Evolutionary conservation across 2,797 vertebrate species (phyloP), one percentile per base, ranked within the genome.

Genomic region (Pantherophis alleghaniensis): DNA sequence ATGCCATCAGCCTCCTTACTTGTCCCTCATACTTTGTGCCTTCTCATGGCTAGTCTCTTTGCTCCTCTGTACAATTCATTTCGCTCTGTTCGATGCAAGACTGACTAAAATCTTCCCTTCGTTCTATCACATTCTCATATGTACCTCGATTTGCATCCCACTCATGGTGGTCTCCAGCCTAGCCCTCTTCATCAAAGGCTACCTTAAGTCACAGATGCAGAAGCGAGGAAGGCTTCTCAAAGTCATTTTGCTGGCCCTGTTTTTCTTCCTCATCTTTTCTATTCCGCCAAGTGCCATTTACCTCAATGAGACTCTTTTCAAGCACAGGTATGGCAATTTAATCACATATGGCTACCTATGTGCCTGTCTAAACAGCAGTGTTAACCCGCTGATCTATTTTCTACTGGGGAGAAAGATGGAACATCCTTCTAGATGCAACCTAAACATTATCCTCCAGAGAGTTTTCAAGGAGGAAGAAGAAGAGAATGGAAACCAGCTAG

Each of bases 261-360:
- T 89, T 5, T 63, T 53, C 60, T 89, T 89, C 88, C 42, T 89
- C 24, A 4, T 28, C 26, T 89, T 89, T n/a, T 60, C 88, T n/a
- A 5, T 97, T 7, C 97, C 98, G 18, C 28, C 89, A 2, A 86
- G 7, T 12, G 24, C n/a, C 12, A 18, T 91, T 2, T 91, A 86
- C 47, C 42, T 86, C 20, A 24, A 1, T 0, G 2, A 91, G 4
- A 22, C 20, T 47, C 37, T 83, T 47, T 83, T 42, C 74, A 83
- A 47, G 20, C 37, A 42, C 1, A 47, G 12, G 20, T 47, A 0
- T 12, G 9, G 0, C 28, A 37, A 37, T 16, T 61, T 66, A 55
- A 10, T 87, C 7, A 2, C 5, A 4, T 20, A 32, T 47, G 91
- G n/a, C 11, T 28, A 88, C 28, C 12, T 28, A 10, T 92, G 51